Base-by-base conservation (phyloP, 2,113 vertebrate species). In the Stictonetta naevosa region DNA sequence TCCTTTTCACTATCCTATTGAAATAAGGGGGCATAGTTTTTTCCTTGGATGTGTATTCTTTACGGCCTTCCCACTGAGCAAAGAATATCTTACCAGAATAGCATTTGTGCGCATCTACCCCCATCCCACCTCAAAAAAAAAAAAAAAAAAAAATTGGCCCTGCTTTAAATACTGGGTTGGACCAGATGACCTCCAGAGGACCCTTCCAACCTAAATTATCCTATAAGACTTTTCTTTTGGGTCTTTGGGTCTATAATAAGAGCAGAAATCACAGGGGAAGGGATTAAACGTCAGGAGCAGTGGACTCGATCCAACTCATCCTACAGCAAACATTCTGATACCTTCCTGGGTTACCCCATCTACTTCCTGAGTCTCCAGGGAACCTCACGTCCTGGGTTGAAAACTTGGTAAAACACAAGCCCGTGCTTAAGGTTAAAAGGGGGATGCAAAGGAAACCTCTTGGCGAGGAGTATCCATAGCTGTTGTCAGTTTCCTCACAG, bases 301-400 rank as follows among this genome's bases (percentile, higher is more conserved):
- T 31, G 21, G 36, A 44, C 0, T 0, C 11, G 29, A 21, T 46
- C 20, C 55, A 48, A 60, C 18, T 13, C 58, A 29, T 62, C 6
- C 2, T 33, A 6, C 5, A 58, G 48, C 46, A 44, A 34, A 15
- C 15, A 0, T 13, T 28, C 58, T 4, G 22, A 7, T 55, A 6
- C 23, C 29, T 64, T 60, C 36, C 52, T 75, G 19, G 17, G 21
- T 31, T 23, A 23, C 53, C 42, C 68, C 15, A 0, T 34, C 9
- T 46, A 4, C 40, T 92, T 48, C 5, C 29, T 1, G 8, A 50
- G n/a, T 18, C 34, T 50, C 33, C 25, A 9, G 5, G 31, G 79
- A 48, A 56, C 76, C 64, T 52, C 5, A 4, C 38, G 59, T 28
- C 0, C 0, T 38, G 44, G 10, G 67, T 85, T 55, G 58, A 40